Conservation (phyloP, 2,888 invertebrate genomes). For the Vesta saturnalis region DNA sequence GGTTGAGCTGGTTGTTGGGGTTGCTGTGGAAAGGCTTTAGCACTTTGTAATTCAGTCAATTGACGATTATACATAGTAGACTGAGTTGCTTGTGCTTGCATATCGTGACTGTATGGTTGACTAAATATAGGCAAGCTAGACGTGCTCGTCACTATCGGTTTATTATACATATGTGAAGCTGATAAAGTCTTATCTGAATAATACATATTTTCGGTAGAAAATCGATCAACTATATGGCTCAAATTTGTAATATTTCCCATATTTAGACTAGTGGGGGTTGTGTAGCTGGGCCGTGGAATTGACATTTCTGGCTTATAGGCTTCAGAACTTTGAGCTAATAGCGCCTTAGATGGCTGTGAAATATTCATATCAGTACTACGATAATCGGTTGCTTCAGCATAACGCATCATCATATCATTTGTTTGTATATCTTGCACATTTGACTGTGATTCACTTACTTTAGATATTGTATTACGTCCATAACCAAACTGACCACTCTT, state of each 20-base stretch:
- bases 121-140: slow-evolving; percentile 57
- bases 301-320: slow-evolving; percentile 47
- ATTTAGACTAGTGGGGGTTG: slow-evolving; percentile 60
- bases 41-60: slow-evolving; percentile 53
- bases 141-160: slow-evolving; percentile 53
- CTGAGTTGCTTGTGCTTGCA: slow-evolving; percentile 47
- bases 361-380: slow-evolving; percentile 16
- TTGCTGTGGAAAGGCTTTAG: slow-evolving; percentile 30
- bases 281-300: slow-evolving; percentile 52
- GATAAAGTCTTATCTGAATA: slow-evolving; percentile 57
- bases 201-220: slow-evolving; percentile 67
- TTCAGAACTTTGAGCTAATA: slow-evolving; percentile 20
- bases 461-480: slow-evolving; percentile 29
- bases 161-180: slow-evolving; percentile 56
- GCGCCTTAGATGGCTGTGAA: background rate
- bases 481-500: slow-evolving; percentile 45
- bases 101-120: slow-evolving; percentile 55
- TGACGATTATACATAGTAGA: slow-evolving; percentile 54
- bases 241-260: slow-evolving; percentile 68
- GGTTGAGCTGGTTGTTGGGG: slow-evolving; percentile 25
- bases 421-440: slow-evolving; percentile 32
- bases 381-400: slow-evolving; percentile 25
- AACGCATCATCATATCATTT: slow-evolving; percentile 35
- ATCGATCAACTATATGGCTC: slow-evolving; percentile 70
- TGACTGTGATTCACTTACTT: slow-evolving; percentile 33